Percentiles rank a stretch among this genome's conserved stretches.
Conservation (phyloP, 35 echinoderm and acorn worm genomes). For the Heliocidaris erythrogramma region DNA sequence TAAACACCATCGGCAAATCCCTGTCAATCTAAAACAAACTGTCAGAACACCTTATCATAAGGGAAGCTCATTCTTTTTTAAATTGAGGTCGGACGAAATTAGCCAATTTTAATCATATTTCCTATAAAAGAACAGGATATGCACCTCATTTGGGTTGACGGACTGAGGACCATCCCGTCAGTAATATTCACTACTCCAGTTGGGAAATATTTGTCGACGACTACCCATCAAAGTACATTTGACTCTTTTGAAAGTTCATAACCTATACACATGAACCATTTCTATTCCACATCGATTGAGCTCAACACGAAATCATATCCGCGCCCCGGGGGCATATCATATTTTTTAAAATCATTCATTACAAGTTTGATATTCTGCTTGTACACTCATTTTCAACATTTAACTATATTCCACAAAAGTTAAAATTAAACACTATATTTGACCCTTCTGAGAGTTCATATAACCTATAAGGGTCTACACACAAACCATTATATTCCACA, state of each 20-base stretch:
- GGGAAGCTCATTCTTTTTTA: not conserved
- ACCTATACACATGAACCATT: not conserved
- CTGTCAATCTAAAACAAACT: no score
- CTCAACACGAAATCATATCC: not conserved
- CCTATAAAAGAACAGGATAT: not conserved
- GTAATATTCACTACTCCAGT: no score
- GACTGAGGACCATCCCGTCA: not conserved
- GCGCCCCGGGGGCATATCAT: not conserved
- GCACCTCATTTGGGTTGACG: not conserved
- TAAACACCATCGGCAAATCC: no score
- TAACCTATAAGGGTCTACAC: no score
- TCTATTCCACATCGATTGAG: not conserved
- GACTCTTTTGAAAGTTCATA: not conserved
- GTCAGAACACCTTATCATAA: no score
- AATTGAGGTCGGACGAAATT: not conserved
- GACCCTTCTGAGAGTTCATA: no score
- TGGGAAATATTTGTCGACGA: not conserved
- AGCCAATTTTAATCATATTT: not conserved
- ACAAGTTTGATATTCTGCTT: no score
- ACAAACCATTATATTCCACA: no score
- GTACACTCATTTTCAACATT: no score
- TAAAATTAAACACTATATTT: no score
- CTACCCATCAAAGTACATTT: not conserved
- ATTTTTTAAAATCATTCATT: not conserved
- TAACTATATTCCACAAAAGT: no score